phyloP scores from a whole-genome alignment of 1,140 invertebrate genomes.

The Coptotermes formosanus region DNA sequence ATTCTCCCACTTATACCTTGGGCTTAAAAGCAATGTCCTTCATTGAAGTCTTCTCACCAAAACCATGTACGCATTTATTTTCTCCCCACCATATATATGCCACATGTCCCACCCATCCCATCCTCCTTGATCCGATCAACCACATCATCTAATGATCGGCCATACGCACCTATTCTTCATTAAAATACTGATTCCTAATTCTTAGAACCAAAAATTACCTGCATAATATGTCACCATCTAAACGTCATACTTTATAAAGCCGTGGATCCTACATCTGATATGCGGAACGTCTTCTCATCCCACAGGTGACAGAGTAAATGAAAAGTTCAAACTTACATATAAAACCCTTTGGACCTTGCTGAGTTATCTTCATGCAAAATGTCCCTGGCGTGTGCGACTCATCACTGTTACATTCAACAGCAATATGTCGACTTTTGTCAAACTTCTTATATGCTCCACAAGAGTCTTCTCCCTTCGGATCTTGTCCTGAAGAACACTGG shows the following conservation, averaged over 20 bases:
- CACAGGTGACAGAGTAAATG: not conserved
- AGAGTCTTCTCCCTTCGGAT: conserved; percentile 70
- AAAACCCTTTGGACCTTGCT: conserved; percentile 86
- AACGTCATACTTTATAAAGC: not conserved
- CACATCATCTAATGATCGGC: too few species aligned
- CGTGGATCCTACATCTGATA: not conserved
- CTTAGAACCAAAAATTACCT: too few species aligned
- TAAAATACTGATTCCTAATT: too few species aligned
- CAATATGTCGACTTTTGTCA: conserved; percentile 73
- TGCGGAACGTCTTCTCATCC: not conserved
- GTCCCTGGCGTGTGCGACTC: conserved; percentile 88
- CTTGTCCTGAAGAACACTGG: conserved; percentile 80
- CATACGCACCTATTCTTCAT: too few species aligned
- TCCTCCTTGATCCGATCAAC: too few species aligned
- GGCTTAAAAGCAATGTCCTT: too few species aligned
- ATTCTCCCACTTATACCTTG: too few species aligned
- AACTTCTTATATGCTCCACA: conserved; percentile 86
- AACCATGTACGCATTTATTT: too few species aligned
- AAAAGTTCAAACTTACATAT: conserved; percentile 70
- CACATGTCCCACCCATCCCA: too few species aligned
- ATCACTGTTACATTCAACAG: conserved; percentile 86
- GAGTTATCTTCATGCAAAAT: conserved; percentile 87
- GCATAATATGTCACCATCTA: not conserved
- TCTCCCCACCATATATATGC: too few species aligned
- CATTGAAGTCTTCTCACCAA: too few species aligned